A percentile compares a stretch with the other conserved stretches of the same genome.
These are phyloP conservation scores for Zophobas atratus DNA, from an alignment of 1,140 invertebrate genomes.

Conservation along the genomic window DNA sequence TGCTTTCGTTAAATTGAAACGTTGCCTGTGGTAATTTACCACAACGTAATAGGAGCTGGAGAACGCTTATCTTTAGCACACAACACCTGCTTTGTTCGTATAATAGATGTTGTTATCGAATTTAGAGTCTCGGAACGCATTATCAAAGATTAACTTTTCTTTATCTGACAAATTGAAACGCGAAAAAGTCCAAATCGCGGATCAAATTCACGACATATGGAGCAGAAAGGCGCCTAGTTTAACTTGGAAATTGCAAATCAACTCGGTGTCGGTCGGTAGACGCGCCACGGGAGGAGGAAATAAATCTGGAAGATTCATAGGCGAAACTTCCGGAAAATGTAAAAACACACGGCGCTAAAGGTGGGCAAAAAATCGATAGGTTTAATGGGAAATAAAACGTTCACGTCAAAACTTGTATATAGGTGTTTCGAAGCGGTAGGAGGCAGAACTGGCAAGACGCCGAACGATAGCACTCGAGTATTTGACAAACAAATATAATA, in stretches of 20 bases:
- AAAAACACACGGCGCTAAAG: conserved; percentile 3
- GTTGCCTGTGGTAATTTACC: conserved; percentile 37
- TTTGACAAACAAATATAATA: no score
- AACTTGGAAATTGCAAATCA: conserved; percentile 38
- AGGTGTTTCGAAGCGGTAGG: no score
- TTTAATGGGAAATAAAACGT: not conserved
- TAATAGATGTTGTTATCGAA: conserved; percentile 31
- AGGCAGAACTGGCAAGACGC: no score
- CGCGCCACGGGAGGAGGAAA: not conserved
- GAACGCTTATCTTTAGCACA: conserved; percentile 27
- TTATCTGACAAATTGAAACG: conserved; percentile 25
- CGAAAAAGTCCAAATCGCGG: conserved; percentile 1
- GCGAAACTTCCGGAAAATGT: conserved; percentile 22
- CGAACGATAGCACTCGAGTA: no score
- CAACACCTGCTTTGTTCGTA: conserved; percentile 37
- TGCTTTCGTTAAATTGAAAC: conserved; percentile 41
- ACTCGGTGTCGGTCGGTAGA: conserved; percentile 18
- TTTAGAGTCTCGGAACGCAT: conserved; percentile 19
- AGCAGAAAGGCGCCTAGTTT: conserved; percentile 32
- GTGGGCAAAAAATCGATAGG: conserved; percentile 16
- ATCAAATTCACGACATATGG: conserved; percentile 26
- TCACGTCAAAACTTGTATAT: no score
- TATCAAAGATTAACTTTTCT: conserved; percentile 32
- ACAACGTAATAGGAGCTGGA: conserved; percentile 26
- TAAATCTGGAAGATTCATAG: conserved; percentile 37